Evolutionary conservation across 2,888 invertebrate species (phyloP).

Genomic region (Phanerotoma sp.): DNA sequence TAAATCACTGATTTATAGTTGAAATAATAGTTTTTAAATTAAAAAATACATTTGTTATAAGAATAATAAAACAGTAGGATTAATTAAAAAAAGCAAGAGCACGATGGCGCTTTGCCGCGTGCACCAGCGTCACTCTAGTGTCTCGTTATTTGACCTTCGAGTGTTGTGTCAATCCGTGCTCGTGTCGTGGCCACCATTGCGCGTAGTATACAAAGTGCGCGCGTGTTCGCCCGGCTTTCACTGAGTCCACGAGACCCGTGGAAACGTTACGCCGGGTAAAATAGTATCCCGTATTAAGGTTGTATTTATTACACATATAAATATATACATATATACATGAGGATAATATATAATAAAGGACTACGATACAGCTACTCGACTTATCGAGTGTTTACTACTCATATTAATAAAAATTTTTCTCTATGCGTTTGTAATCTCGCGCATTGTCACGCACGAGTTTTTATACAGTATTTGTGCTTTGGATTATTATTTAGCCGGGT

Average conservation of each 20-base stretch:
- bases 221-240: constrained; percentile 30
- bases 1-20: no score
- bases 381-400: no score
- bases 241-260: constrained; percentile 17
- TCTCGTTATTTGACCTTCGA: constrained; percentile 9
- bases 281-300: background rate
- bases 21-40: no score
- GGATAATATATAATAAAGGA: no score
- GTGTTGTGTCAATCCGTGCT: constrained; percentile 36
- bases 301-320: no score
- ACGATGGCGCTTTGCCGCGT: constrained; percentile 43
- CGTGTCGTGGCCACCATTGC: constrained; percentile 41
- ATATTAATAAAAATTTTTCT: background rate
- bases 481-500: no score
- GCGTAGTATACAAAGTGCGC: constrained; percentile 38
- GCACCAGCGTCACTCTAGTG: constrained; percentile 36
- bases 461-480: no score
- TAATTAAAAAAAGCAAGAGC: constrained; percentile 10
- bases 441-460: no score
- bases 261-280: constrained; percentile 1
- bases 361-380: no score
- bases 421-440: no score
- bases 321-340: no score
- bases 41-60: background rate
- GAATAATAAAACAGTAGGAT: background rate